Conservation (phyloP, 2,888 invertebrate genomes). For the Rhopalosiphum nymphaeae region DNA sequence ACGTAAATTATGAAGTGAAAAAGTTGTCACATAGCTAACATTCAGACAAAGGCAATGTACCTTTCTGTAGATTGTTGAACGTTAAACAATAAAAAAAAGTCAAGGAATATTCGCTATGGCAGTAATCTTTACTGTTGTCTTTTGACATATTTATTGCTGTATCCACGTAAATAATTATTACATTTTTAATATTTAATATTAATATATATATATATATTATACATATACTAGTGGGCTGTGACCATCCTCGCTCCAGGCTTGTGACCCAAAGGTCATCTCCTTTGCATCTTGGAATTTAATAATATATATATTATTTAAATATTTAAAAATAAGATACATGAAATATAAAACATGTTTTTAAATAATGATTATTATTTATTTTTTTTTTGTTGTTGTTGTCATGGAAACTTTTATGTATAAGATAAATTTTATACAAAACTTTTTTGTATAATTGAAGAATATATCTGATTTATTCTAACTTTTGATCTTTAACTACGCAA, state of each 20-base stretch:
- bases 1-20: not conserved
- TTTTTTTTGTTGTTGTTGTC: not conserved
- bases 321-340: not conserved
- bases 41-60: too few species aligned
- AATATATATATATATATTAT: not conserved
- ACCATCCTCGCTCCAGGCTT: not conserved
- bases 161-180: not conserved
- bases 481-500: not conserved
- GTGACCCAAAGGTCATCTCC: rapidly evolving
- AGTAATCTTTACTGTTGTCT: not conserved
- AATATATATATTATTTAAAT: not conserved
- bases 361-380: not conserved
- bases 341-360: not conserved
- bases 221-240: too few species aligned
- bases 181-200: not conserved
- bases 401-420: not conserved
- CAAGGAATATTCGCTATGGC: not conserved
- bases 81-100: not conserved
- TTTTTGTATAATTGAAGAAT: not conserved
- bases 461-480: not conserved
- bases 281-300: not conserved
- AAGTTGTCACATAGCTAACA: not conserved
- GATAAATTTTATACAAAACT: not conserved
- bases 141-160: not conserved
- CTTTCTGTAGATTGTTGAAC: not conserved